Base-by-base conservation (phyloP, 1,140 invertebrate genomes). In the Yoshiicerus persimilis region DNA sequence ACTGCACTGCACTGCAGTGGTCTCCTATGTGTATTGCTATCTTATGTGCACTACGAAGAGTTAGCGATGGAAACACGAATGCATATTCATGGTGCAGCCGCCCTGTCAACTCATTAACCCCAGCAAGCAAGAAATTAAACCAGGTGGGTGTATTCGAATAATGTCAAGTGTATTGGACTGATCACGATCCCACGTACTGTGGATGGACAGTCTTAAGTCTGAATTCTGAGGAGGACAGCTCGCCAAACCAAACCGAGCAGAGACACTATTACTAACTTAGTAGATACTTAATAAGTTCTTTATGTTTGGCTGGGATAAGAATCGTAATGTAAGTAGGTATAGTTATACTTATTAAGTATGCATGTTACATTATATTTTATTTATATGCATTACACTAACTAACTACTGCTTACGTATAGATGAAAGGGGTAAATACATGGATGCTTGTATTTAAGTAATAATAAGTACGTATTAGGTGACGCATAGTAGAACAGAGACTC, bases 31-130 rank as follows among this genome's bases (percentile, higher is more conserved):
- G 13, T 66, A n/a, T 66, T 66, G 2, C n/a, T n/a, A n/a, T n/a
- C n/a, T n/a, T n/a, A n/a, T n/a, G 47, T 56, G 13, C 2, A 56
- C 20, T 47, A 47, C 9, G 39, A 11, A 41, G 39, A 13, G 39
- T 41, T 13, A 11, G 39, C 16, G 39, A 3, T 41, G 39, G 11
- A 47, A 75, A 25, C 16, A 75, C 66, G 27, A 70, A 88, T 88
- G 84, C 88, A 88, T 86, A 86, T 86, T 88, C 84, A 86, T 88
- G 88, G 27, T 56, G 80, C 70, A 34, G 62, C 88, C 36, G 86
- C 86, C 87, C 86, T 90, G 86, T 90, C 87, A 90, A 90, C 89
- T 90, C 89, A 90, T 90, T 90, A 90, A 90, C 87, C 87, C 64
- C 62, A 87, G 64, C 75, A 56, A 80, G 70, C 47, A 85, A 84